Evolutionary conservation across 2,888 invertebrate species (phyloP), one percentile per base, ranked within the genome.

Genomic region (Hydropsyche betteni): DNA sequence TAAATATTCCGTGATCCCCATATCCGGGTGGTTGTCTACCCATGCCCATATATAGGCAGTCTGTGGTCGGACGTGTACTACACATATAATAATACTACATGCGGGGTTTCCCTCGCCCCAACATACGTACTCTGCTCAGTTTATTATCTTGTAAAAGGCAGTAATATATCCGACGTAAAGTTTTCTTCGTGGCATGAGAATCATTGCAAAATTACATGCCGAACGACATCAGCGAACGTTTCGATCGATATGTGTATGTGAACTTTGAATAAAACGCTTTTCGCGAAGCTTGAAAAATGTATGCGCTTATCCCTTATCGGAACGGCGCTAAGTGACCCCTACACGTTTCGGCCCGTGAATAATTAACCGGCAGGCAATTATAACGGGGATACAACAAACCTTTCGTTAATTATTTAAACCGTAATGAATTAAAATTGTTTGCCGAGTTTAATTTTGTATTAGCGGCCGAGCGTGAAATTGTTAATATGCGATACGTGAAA

Each of bases 391-490:
- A 55, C 72, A 58, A 72, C 72, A 72, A 72, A 72, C 72, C 72
- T 58, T 72, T 72, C 55, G 52, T 72, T 72, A 55, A 72, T 72
- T 72, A 72, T 72, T 72, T 72, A 72, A 52, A 72, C 55, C 58
- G 61, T 61, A 72, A 72, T 72, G 72, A 58, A 72, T 72, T 72
- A 72, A 72, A 72, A 72, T 72, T 72, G 72, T 72, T 72, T 72
- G 72, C 72, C 72, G 36, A 50, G 72, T 72, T 72, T 72, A 72
- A 72, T 72, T 72, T 72, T 72, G 61, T 55, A 72, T 72, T 58
- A 72, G 70, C 52, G 70, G 70, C 50, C 70, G 16, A 52, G 70
- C 53, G 52, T 70, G 50, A 70, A 70, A 70, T 70, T 70, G 70
- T 70, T 70, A 52, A 70, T 70, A 52, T 53, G 70, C 64, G 64